phyloP scores from a whole-genome alignment of 2,888 invertebrate genomes.

The Morpho deidamia region DNA sequence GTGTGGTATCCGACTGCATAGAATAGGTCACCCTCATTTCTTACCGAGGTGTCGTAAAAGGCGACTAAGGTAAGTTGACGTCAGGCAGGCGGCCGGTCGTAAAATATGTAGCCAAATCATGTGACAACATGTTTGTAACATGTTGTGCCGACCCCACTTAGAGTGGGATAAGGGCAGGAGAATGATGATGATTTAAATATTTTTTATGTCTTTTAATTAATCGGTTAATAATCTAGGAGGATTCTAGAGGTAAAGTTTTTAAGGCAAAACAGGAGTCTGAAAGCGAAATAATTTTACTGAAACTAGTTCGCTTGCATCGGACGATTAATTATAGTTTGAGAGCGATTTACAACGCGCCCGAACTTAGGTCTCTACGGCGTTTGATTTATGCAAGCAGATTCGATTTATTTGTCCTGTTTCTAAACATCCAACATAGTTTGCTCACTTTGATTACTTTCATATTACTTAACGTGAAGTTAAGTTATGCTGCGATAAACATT shows the following conservation, averaged over 20 bases:
- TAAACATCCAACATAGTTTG: conserved; percentile 8
- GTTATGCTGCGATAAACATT: not conserved
- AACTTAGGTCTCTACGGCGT: conserved; percentile 40
- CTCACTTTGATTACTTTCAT: conserved; percentile 1
- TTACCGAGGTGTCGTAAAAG: too few species aligned
- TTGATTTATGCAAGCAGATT: conserved; percentile 21
- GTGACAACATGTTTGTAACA: too few species aligned
- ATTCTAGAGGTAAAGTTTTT: conserved; percentile 8
- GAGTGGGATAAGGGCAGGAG: too few species aligned
- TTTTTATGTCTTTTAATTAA: too few species aligned
- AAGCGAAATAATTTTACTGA: conserved; percentile 60
- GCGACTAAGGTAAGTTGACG: too few species aligned
- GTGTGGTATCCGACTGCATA: too few species aligned
- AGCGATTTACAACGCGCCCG: conserved; percentile 35
- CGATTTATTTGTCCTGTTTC: conserved; percentile 16
- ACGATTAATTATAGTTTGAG: conserved; percentile 64
- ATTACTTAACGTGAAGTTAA: not conserved
- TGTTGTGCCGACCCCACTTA: too few species aligned
- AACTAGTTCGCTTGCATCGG: conserved; percentile 53
- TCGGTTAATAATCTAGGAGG: too few species aligned
- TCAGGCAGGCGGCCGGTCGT: too few species aligned
- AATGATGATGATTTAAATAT: too few species aligned
- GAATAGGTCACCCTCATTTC: too few species aligned
- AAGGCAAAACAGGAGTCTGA: conserved; percentile 23
- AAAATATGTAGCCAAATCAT: too few species aligned